phyloP scores from a whole-genome alignment of 2,113 vertebrate species.

The Dermatemys mawii region DNA sequence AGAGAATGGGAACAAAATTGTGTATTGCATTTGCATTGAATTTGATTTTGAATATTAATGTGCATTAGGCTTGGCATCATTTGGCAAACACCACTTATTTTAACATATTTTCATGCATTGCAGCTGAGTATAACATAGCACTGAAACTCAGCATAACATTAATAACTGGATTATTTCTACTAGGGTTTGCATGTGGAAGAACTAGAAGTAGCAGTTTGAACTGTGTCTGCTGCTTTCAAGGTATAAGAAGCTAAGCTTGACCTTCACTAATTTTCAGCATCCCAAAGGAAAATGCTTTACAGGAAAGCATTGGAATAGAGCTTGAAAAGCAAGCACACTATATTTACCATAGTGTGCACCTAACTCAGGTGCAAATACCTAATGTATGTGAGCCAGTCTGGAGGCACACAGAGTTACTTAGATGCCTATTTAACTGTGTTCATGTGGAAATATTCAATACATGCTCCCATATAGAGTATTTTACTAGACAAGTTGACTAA shows the following conservation, averaged over 20 bases:
- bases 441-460: not conserved
- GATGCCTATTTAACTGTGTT: not conserved
- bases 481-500: not conserved
- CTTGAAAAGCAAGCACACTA: not conserved
- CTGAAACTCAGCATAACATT: not conserved
- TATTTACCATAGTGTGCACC: not conserved
- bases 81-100: not conserved
- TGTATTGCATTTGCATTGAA: not conserved
- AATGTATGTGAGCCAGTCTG: accelerated
- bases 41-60: not conserved
- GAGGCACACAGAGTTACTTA: not conserved
- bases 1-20: not conserved
- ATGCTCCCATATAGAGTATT: not conserved
- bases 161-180: not conserved
- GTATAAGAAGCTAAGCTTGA: not conserved
- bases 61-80: not conserved
- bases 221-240: not conserved
- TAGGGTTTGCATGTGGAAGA: not conserved
- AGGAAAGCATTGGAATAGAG: accelerated
- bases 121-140: not conserved
- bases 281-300: not conserved
- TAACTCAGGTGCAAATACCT: accelerated
- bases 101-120: not conserved
- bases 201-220: not conserved
- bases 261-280: not conserved